Evolutionary conservation across 2,797 vertebrate genomes (phyloP).

Genomic region (Prionace glauca): DNA sequence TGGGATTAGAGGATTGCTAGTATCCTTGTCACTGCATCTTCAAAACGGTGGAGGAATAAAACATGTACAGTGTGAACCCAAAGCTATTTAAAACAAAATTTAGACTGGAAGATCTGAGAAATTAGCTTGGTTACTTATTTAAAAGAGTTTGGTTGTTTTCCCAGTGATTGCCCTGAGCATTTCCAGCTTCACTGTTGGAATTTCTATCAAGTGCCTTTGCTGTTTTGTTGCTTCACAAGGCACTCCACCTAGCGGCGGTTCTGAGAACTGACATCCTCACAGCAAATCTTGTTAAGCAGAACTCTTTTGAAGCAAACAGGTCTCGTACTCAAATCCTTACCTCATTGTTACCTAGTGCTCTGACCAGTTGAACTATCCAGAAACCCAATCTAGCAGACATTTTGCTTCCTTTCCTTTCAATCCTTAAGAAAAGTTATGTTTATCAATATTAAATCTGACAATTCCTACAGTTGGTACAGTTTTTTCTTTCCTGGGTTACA

Average conservation of each 20-base stretch:
- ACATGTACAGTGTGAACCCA: background rate
- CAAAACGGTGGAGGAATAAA: background rate
- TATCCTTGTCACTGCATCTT: background rate
- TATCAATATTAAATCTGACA: background rate
- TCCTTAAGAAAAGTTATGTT: background rate
- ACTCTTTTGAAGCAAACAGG: background rate
- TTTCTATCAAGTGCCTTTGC: background rate
- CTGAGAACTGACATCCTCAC: background rate
- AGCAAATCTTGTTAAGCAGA: background rate
- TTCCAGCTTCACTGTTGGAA: background rate
- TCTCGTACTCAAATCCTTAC: background rate
- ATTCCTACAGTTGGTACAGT: background rate
- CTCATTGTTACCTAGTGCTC: background rate
- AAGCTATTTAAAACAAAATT: background rate
- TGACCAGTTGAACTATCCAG: background rate
- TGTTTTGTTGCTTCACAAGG: background rate
- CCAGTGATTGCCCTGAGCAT: background rate
- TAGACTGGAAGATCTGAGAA: background rate
- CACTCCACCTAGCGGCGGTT: background rate
- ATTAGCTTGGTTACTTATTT: background rate
- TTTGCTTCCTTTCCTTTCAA: background rate
- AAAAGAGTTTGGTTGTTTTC: background rate
- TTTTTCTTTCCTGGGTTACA: background rate
- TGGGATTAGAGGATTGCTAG: background rate
- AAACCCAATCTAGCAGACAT: background rate